Evolutionary conservation across 1,140 invertebrate genomes (phyloP).

Genomic region (Goniozus legneri): DNA sequence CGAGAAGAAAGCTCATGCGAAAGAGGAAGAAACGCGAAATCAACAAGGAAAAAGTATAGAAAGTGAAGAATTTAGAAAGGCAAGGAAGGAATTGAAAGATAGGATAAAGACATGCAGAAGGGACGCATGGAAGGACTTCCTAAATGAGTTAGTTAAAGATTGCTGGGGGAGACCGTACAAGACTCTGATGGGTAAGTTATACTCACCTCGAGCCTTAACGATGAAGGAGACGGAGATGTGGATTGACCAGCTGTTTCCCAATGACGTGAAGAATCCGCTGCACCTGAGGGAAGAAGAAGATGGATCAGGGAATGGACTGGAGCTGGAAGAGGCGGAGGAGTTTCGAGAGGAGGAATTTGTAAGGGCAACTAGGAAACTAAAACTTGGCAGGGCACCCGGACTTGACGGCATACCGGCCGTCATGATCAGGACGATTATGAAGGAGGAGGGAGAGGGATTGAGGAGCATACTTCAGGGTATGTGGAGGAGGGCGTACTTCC

Average conservation of each 20-base stretch:
- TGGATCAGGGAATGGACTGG: conserved; percentile 7
- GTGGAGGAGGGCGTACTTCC: conserved; percentile 12
- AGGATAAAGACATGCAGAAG: conserved; percentile 12
- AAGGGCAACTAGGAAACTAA: conserved; percentile 16
- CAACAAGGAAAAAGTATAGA: neutral
- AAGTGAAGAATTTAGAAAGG: conserved; percentile 1
- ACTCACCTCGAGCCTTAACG: conserved; percentile 14
- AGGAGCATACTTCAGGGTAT: conserved; percentile 10
- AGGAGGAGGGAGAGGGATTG: neutral
- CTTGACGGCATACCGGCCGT: conserved; percentile 27
- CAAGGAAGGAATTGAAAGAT: conserved; percentile 4
- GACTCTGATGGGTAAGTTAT: conserved; percentile 18
- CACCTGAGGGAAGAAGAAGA: neutral
- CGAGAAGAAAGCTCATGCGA: conserved; percentile 5
- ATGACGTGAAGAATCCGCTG: neutral
- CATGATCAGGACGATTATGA: conserved; percentile 13
- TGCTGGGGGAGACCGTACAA: conserved; percentile 32
- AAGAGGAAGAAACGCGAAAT: neutral
- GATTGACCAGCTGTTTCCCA: conserved; percentile 22
- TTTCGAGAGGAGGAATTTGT: conserved; percentile 15
- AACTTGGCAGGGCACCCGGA: conserved; percentile 31
- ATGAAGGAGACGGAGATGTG: conserved; percentile 15
- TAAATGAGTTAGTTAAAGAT: conserved; percentile 24
- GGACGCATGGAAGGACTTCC: conserved; percentile 15
- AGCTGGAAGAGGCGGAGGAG: conserved; percentile 6